These are phyloP conservation scores for Saguinus imperator DNA, from an alignment of 2,113 vertebrate species.

Conservation along the genomic window DNA sequence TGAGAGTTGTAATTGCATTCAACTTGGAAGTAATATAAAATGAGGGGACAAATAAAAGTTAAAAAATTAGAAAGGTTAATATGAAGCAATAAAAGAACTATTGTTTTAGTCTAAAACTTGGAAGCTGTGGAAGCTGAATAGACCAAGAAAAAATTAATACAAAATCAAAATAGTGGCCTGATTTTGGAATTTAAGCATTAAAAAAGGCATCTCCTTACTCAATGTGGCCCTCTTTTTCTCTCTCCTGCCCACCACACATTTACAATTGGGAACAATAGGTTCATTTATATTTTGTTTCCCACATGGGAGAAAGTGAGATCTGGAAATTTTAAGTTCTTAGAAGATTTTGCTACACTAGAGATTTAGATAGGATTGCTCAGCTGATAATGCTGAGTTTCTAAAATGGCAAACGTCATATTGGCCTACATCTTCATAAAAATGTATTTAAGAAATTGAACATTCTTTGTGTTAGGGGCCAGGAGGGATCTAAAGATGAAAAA, in stretches of 20 bases:
- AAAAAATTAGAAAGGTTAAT: background rate
- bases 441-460: background rate
- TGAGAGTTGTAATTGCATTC: background rate
- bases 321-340: background rate
- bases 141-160: background rate
- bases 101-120: background rate
- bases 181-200: background rate
- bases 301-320: background rate
- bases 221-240: background rate
- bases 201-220: background rate
- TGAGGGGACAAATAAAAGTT: background rate
- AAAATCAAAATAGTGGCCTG: background rate
- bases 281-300: background rate
- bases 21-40: background rate
- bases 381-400: background rate
- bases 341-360: background rate
- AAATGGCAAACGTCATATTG: background rate
- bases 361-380: background rate
- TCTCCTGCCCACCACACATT: too few relatives aligned
- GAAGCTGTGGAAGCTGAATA: background rate
- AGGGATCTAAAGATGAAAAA: background rate
- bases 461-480: background rate
- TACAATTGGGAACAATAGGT: background rate
- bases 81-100: background rate
- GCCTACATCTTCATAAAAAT: background rate